Conservation (phyloP, 30 jellyfish, hydroid and myxozoan species). For the Aurelia aurita complex sp. Pacific region DNA sequence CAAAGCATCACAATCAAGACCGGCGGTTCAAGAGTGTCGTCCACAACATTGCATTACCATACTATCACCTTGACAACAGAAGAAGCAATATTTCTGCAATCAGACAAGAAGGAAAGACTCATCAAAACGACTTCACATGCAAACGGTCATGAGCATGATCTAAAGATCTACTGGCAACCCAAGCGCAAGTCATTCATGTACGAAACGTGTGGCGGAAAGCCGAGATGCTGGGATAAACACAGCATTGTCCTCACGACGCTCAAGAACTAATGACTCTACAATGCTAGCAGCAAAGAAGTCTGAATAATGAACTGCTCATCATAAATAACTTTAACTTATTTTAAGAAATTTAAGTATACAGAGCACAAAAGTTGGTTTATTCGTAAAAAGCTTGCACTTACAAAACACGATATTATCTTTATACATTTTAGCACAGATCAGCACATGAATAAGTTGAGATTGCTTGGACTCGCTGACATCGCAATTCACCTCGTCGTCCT, state of each 20-base stretch:
- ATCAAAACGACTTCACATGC: constrained; percentile 57
- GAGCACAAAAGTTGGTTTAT: no score
- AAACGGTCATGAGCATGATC: constrained; percentile 74
- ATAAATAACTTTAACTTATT: no score
- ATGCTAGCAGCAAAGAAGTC: no score
- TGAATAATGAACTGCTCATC: no score
- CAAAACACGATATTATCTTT: no score
- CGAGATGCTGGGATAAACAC: constrained; percentile 69
- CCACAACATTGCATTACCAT: constrained; percentile 56
- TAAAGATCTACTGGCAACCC: constrained; percentile 40
- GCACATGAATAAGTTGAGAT: no score
- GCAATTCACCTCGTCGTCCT: no score
- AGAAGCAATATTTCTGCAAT: constrained; percentile 28
- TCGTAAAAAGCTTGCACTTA: no score
- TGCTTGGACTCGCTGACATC: no score
- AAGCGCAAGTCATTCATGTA: constrained; percentile 18
- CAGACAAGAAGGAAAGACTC: constrained; percentile 4
- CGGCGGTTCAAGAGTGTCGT: constrained; percentile 35
- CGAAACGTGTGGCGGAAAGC: constrained; percentile 46
- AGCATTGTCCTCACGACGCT: background rate
- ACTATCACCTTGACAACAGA: constrained; percentile 21
- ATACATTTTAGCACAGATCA: no score
- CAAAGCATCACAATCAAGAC: constrained; percentile 31
- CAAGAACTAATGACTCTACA: no score
- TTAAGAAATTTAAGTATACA: no score